A percentile compares a stretch with the other conserved stretches of the same genome.
Evolutionary conservation across 2,113 vertebrate species (phyloP).

Genomic region (Mugil cephalus): DNA sequence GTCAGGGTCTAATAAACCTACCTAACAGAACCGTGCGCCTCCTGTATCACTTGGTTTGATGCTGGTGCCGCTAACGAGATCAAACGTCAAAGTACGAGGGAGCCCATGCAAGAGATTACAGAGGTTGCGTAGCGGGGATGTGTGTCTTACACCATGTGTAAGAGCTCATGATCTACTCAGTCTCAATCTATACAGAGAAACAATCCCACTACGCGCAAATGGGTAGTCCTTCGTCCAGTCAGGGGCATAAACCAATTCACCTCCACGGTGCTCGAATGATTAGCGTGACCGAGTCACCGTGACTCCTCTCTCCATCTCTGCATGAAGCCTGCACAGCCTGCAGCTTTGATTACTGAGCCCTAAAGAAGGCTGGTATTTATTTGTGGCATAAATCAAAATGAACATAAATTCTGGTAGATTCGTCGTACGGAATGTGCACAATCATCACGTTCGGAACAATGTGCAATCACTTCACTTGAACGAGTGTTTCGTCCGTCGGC

Average conservation of each 20-base stretch:
- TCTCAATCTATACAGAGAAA: too few relatives aligned
- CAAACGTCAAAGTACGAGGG: not conserved
- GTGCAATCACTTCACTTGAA: not conserved
- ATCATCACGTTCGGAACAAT: not conserved
- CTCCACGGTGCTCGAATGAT: too few relatives aligned
- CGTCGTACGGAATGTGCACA: not conserved
- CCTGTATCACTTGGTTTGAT: not conserved
- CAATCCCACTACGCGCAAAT: too few relatives aligned
- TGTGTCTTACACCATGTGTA: not conserved
- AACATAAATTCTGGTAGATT: not conserved
- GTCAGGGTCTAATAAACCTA: not conserved
- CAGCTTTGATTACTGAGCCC: too few relatives aligned
- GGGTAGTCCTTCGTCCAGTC: too few relatives aligned
- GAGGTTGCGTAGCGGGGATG: too few relatives aligned
- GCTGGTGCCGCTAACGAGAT: not conserved
- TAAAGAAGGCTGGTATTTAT: not conserved
- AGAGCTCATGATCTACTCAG: not conserved
- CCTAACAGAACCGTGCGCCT: not conserved
- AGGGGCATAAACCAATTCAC: too few relatives aligned
- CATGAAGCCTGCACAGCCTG: too few relatives aligned
- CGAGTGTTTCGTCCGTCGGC: not conserved
- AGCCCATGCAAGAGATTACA: too few relatives aligned
- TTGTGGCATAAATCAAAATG: not conserved
- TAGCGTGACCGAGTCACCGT: too few relatives aligned
- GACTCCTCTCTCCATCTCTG: too few relatives aligned